Conservation (phyloP, 2,888 invertebrate species). For the Apotomis betuletana region DNA sequence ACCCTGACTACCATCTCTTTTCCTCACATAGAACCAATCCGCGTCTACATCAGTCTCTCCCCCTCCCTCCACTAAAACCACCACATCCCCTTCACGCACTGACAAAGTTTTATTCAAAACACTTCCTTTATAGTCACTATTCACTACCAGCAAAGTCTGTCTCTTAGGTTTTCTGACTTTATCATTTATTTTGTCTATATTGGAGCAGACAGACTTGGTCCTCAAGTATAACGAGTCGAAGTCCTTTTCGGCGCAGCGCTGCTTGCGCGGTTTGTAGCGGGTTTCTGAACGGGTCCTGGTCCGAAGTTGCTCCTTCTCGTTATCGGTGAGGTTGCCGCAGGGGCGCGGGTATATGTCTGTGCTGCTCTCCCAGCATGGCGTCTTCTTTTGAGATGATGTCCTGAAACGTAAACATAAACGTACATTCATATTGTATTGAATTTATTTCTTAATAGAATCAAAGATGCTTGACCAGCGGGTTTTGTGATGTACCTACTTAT, state of each 20-base stretch:
- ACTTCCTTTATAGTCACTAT: constrained; percentile 85
- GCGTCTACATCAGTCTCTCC: constrained; percentile 80
- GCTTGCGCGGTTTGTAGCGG: constrained; percentile 79
- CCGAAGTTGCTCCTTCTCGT: constrained; percentile 86
- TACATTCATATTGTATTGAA: not conserved
- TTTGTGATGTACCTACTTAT: too few species aligned
- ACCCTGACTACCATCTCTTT: constrained; percentile 87
- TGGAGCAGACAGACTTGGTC: constrained; percentile 74
- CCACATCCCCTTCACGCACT: constrained; percentile 89
- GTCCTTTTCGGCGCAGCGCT: constrained; percentile 86
- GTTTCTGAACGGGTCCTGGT: constrained; percentile 88
- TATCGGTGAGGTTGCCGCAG: constrained; percentile 91
- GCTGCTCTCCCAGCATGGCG: constrained; percentile 91
- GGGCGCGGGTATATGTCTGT: constrained; percentile 92
- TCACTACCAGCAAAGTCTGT: constrained; percentile 88
- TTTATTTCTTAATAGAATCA: too few species aligned
- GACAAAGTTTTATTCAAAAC: constrained; percentile 84
- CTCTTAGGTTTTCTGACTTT: constrained; percentile 72
- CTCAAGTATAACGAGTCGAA: constrained; percentile 88
- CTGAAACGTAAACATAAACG: constrained; percentile 56
- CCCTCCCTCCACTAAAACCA: constrained; percentile 83
- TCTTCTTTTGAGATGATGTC: constrained; percentile 81
- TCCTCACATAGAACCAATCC: constrained; percentile 91
- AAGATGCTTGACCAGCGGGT: too few species aligned
- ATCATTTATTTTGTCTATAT: constrained; percentile 61